These are phyloP conservation scores for Spheniscus humboldti DNA, from an alignment of 2,797 vertebrate species.

Conservation along the genomic window DNA sequence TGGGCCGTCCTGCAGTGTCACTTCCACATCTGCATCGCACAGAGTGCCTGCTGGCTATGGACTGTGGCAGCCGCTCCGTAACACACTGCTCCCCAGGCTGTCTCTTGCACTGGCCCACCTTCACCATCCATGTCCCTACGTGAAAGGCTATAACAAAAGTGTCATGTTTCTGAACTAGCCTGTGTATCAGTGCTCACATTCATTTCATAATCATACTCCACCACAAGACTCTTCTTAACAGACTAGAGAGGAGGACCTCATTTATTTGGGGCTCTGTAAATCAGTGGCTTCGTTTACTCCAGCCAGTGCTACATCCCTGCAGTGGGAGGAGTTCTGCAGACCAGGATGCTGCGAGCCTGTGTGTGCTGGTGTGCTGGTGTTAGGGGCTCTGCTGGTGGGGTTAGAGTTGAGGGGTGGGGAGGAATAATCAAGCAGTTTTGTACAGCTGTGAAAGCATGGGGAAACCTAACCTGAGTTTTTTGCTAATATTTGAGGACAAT, in stretches of 20 bases:
- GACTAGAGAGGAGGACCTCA: background rate
- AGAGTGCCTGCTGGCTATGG: background rate
- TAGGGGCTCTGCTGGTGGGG: background rate
- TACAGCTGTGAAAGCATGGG: conserved; percentile 43
- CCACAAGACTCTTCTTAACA: background rate
- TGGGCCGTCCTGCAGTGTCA: background rate
- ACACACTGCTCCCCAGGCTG: background rate
- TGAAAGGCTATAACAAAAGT: background rate
- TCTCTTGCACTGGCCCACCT: background rate
- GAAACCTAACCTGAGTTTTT: background rate
- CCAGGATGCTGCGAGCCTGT: background rate
- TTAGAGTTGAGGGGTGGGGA: background rate
- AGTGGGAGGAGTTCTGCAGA: background rate
- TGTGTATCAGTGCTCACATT: background rate
- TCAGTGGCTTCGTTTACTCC: background rate
- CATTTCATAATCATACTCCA: background rate
- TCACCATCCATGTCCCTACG: fast-evolving
- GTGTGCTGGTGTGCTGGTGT: background rate
- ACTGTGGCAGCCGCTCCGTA: background rate
- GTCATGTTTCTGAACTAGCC: fast-evolving
- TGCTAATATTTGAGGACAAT: background rate
- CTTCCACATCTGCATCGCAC: background rate
- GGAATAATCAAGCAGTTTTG: background rate
- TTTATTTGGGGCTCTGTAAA: background rate
- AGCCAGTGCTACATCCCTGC: background rate